Base-by-base conservation (phyloP, 2,113 vertebrate species). In the Lucifuga dentata region DNA sequence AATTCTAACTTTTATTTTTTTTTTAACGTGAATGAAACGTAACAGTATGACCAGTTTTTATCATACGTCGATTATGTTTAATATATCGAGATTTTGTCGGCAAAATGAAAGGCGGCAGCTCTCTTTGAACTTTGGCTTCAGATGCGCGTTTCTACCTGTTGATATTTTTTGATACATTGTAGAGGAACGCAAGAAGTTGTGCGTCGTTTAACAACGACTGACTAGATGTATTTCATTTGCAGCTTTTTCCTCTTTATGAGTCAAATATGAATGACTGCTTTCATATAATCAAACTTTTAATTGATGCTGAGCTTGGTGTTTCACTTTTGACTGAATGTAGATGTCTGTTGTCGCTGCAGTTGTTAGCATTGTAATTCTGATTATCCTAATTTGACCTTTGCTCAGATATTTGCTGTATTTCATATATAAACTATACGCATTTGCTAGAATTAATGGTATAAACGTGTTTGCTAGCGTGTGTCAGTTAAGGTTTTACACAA, bases 401-500 rank as follows among this genome's bases (percentile, higher is more conserved):
- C 33, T 35, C 33, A 35, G 2, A 23, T 1, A 12, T 2, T 44
- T 19, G 3, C 15, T 57, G 5, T 3, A 23, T 55, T 0, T 46
- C 32, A 41, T 41, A 2, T 52, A n/a, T n/a, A n/a, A 39, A 29
- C n/a, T 2, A 6, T 0, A 1, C 23, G 10, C 2, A 11, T 13
- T 15, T 63, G 23, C 17, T 9, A 5, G 7, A 5, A 2, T 13
- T 16, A 1, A 1, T 15, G n/a, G 40, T 10, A 1, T 6, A 2
- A 19, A 7, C 26, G 26, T n/a, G 17, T 44, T 35, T 48, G 43
- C 8, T 16, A 38, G 11, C 13, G 11, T 45, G 62, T 16, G 20
- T 5, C 2, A 5, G 2, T 11, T 44, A 11, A 20, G 9, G 11
- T 68, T 73, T 71, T 15, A 72, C 78, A 92, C 83, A 84, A 92